Conservation (phyloP, 1,140 invertebrate species). For the Thaumatotibia leucotreta region DNA sequence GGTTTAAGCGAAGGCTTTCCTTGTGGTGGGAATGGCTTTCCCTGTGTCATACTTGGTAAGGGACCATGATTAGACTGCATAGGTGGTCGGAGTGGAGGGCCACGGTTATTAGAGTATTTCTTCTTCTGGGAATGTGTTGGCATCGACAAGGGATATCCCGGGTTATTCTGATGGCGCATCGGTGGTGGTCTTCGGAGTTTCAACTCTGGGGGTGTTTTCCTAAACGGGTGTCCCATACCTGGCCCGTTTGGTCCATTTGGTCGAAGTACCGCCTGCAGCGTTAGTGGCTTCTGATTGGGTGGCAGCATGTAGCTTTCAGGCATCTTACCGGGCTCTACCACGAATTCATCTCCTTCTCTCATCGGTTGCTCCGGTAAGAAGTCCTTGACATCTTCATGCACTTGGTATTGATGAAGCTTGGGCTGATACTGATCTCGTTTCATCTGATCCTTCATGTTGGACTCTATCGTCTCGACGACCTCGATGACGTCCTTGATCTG, state of each 20-base stretch:
- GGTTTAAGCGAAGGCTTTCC: conserved; percentile 26
- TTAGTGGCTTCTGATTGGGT: conserved; percentile 64
- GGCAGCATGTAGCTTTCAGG: conserved; percentile 57
- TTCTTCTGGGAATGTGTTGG: conserved; percentile 38
- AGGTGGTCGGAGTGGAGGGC: conserved; percentile 44
- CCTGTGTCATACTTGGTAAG: conserved; percentile 43
- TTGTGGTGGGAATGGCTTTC: conserved; percentile 52
- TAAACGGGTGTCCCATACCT: conserved; percentile 54
- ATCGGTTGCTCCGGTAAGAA: conserved; percentile 51
- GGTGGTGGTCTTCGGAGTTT: conserved; percentile 62
- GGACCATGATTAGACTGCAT: conserved; percentile 14
- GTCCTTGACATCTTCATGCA: conserved; percentile 54
- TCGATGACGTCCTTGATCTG: conserved; percentile 70
- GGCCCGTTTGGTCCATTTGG: conserved; percentile 49
- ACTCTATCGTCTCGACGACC: conserved; percentile 64
- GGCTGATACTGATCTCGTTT: conserved; percentile 31
- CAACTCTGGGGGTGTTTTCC: conserved; percentile 64
- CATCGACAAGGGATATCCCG: conserved; percentile 58
- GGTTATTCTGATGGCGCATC: conserved; percentile 44
- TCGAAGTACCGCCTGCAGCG: conserved; percentile 67
- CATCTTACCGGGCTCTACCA: conserved; percentile 49
- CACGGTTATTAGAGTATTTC: conserved; percentile 47
- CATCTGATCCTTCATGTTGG: conserved; percentile 52
- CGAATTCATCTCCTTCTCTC: conserved; percentile 58
- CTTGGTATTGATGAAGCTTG: conserved; percentile 47